Percentiles rank a stretch among this genome's conserved stretches.
phyloP scores from a whole-genome alignment of 2,888 invertebrate genomes.

The Machimus rusticus region DNA sequence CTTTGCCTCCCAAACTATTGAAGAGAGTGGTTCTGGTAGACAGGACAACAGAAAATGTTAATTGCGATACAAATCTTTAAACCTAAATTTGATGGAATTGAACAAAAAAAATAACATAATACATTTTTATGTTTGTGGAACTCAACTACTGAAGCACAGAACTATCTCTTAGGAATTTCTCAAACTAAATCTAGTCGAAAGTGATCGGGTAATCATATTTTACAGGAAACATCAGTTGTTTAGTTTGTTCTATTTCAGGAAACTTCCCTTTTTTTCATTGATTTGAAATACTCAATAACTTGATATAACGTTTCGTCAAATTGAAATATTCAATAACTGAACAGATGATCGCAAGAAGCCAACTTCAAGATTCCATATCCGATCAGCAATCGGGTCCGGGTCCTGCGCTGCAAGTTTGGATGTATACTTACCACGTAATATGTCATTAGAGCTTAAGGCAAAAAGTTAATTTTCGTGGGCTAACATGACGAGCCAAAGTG shows the following conservation, averaged over 20 bases:
- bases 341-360: background rate
- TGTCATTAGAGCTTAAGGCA: constrained; percentile 14
- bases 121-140: no score
- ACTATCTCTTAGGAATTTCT: no score
- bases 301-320: background rate
- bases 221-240: background rate
- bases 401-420: background rate
- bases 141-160: no score
- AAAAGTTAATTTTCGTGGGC: constrained; percentile 11
- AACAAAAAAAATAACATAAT: no score
- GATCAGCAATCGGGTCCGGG: background rate
- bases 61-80: no score
- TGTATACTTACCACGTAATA: background rate
- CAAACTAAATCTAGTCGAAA: no score
- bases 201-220: background rate
- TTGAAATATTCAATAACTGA: background rate
- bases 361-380: background rate
- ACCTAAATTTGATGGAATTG: no score
- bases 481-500: background rate
- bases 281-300: background rate
- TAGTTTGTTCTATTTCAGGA: background rate
- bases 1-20: no score
- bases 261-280: no score
- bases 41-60: no score
- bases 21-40: no score